Base-by-base conservation (phyloP, 2,888 invertebrate genomes). In the Crepidodera aurea region DNA sequence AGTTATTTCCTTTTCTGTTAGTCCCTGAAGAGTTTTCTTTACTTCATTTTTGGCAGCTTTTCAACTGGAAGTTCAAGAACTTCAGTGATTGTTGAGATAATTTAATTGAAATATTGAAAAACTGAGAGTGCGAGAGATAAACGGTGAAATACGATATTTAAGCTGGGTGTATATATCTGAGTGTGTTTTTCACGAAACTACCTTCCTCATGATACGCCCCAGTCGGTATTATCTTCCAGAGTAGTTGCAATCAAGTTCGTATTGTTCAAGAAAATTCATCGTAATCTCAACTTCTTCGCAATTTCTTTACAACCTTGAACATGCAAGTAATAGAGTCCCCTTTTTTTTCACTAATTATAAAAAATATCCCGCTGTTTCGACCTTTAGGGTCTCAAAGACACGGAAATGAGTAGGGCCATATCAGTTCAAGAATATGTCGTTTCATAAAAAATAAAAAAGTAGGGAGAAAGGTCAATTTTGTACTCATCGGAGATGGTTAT, bases 231-330 rank as follows among this genome's bases (percentile, higher is more conserved):
- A 12, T 10, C 1, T n/a, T 34, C 10, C 18, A 12, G 42, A 42
- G 22, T 1, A 48, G 15, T 8, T 48, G 48, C 29, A 48, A 48
- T 48, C 48, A 48, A 29, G 48, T 48, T 16, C 48, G 5, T 48
- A 48, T 48, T 48, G 48, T 48, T 48, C 7, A 1, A 15, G 48
- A 19, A 48, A 48, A 48, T 27, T 48, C 48, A 15, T 27, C 48
- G 48, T 16, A 48, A 48, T 48, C 29, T 18, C 16, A 10, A 40
- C 8, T 40, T 40, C 40, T 40, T 40, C 40, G 18, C 40, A 44
- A 42, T 48, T 15, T 48, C 37, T 39, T 48, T 19, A 48, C 48
- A 57, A 57, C 57, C 57, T 57, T 48, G 57, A 57, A 57, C 27
- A 50, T 57, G 57, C 57, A 57, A 29, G 54, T 54, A 42, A 54